Evolutionary conservation across 2,113 vertebrate genomes (phyloP), one percentile per base, ranked within the genome.

Genomic region (Tiliqua scincoides): DNA sequence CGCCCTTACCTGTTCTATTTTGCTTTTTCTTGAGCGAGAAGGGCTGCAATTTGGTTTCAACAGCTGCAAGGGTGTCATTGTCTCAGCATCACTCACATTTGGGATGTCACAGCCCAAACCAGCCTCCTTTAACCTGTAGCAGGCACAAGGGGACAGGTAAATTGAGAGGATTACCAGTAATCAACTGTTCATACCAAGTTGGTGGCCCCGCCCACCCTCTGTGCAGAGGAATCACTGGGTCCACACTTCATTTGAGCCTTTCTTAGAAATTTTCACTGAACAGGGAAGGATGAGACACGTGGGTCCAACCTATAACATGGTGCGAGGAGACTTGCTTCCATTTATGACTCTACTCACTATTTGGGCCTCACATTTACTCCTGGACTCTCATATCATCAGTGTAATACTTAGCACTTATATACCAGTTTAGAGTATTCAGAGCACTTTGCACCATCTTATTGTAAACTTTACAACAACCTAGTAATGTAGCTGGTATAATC

Each of bases 41-140:
- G 2, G 0, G 25, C 11, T 11, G 37, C 12, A 2, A 32, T 8
- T 79, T 25, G 8, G 65, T 81, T 57, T 74, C 85, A 67, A 54
- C 15, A 79, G 7, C 74, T 72, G 54, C 71, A 80, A 62, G 14
- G 18, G 21, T 54, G 40, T 20, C 59, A 37, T 23, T 20, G 27
- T 17, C 40, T 61, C 54, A 30, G 62, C 73, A n/a, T 10, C 15
- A 1, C 30, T 0, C 18, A 72, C n/a, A 27, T 15, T 11, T 7
- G 2, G 4, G n/a, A 0, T 54, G 9, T 1, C 54, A 2, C 1
- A 14, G 25, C 6, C 40, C 11, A 30, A 20, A 75, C n/a, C 18
- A 52, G n/a, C 48, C 27, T 75, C 61, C 43, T 78, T 76, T 68
- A 12, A 6, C 61, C 93, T 92, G 40, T 5, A 27, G 37, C 63